A percentile compares a stretch with the other conserved stretches of the same genome.
phyloP scores from a whole-genome alignment of 2,113 vertebrate genomes.

The Chrysochloris asiatica region DNA sequence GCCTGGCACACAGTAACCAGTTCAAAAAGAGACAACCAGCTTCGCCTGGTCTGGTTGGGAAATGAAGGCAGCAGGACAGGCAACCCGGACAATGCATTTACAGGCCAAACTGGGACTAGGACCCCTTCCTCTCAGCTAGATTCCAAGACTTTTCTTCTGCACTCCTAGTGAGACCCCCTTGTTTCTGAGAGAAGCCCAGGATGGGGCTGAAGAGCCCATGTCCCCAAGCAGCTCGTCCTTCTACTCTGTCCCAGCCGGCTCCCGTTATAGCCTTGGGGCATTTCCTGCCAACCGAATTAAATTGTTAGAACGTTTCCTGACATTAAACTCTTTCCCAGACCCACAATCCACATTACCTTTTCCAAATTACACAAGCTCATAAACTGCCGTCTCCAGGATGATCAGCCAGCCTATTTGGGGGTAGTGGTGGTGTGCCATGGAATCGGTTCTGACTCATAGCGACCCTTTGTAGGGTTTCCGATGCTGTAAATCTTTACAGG shows the following conservation, averaged over 20 bases:
- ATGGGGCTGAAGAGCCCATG: not conserved
- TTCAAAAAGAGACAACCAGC: too few species aligned
- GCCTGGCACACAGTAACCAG: not conserved
- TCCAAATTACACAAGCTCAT: conserved; percentile 23
- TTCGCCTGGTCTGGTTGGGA: not conserved
- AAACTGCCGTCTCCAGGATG: not conserved
- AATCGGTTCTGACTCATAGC: too few species aligned
- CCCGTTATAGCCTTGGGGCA: not conserved
- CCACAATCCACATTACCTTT: not conserved
- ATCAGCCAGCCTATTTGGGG: not conserved
- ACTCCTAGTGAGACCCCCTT: not conserved
- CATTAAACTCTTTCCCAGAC: conserved; percentile 51
- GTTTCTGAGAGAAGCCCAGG: not conserved
- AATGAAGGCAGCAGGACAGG: not conserved
- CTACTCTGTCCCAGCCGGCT: not conserved
- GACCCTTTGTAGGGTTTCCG: too few species aligned
- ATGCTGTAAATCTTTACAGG: too few species aligned
- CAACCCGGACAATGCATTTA: not conserved
- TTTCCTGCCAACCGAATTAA: conserved; percentile 23
- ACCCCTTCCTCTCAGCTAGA: not conserved
- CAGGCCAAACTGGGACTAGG: not conserved
- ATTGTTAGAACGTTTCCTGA: conserved; percentile 59
- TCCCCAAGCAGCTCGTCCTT: not conserved
- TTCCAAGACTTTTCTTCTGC: not conserved
- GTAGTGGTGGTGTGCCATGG: too few species aligned